Evolutionary conservation across 2,888 invertebrate species (phyloP).

Genomic region (Tetragnatha montana): DNA sequence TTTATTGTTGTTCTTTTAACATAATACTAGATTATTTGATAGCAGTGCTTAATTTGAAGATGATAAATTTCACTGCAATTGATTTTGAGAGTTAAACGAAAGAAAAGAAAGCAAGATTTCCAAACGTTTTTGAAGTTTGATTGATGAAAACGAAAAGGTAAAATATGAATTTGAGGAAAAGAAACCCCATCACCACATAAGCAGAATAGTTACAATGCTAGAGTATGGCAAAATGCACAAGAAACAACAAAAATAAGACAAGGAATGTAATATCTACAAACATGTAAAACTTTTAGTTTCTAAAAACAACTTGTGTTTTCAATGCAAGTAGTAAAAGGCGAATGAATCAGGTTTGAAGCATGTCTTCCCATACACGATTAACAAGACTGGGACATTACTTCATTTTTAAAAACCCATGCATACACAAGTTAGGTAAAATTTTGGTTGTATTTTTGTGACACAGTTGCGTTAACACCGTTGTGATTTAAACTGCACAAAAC

Average conservation of each 20-base stretch:
- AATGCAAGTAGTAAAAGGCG: neutral
- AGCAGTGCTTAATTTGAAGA: too few relatives aligned
- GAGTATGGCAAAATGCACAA: conserved; percentile 48
- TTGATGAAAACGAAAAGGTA: neutral
- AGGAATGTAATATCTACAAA: conserved; percentile 70
- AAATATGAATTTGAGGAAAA: conserved; percentile 27
- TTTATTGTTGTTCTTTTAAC: too few relatives aligned
- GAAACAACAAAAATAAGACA: conserved; percentile 45
- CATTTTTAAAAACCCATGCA: neutral
- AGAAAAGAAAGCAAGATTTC: neutral
- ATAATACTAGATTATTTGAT: too few relatives aligned
- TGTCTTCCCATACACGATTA: neutral
- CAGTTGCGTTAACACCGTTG: conserved; percentile 6
- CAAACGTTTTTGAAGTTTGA: neutral
- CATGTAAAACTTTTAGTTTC: conserved; percentile 39
- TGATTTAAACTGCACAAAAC: neutral
- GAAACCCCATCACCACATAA: conserved; percentile 48
- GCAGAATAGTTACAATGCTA: conserved; percentile 52
- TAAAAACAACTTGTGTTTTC: conserved; percentile 9
- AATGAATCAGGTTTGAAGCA: neutral
- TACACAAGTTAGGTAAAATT: neutral
- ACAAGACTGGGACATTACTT: neutral
- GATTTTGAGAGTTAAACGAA: neutral
- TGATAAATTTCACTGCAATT: too few relatives aligned
- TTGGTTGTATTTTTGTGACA: conserved; percentile 21